Evolutionary conservation across 2,797 vertebrate species (phyloP).

Genomic region (Kryptopterus vitreolus): DNA sequence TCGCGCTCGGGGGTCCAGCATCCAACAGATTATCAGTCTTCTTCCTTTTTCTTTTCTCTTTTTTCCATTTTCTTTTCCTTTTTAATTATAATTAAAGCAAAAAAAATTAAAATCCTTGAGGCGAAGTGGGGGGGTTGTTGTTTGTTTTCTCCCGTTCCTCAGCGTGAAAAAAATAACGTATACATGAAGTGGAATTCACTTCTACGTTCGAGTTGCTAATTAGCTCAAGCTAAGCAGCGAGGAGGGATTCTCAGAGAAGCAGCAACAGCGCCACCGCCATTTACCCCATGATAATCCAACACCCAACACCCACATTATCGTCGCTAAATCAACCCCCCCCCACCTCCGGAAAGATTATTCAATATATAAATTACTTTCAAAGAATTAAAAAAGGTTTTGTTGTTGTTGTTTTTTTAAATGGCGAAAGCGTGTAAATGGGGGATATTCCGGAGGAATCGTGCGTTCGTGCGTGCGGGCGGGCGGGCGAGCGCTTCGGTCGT

Average conservation of each 20-base stretch:
- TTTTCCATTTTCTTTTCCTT: no score
- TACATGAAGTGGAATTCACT: background rate
- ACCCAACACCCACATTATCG: slow-evolving; percentile 83
- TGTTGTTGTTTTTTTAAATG: no score
- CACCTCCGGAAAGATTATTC: slow-evolving; percentile 61
- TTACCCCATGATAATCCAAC: slow-evolving; percentile 85
- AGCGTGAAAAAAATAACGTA: no score
- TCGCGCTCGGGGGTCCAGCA: slow-evolving; percentile 92
- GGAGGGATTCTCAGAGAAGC: slow-evolving; percentile 76
- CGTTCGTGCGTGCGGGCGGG: background rate
- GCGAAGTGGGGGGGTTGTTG: no score
- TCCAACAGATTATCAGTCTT: slow-evolving; percentile 98
- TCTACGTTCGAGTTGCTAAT: slow-evolving; percentile 61
- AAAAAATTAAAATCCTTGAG: background rate
- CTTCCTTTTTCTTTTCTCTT: no score
- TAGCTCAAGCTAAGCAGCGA: slow-evolving; percentile 65
- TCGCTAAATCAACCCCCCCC: slow-evolving; percentile 71
- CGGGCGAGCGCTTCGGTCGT: background rate
- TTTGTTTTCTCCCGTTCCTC: no score
- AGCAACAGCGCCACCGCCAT: slow-evolving; percentile 90
- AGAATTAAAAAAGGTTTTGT: no score
- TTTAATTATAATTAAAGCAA: slow-evolving; percentile 49
- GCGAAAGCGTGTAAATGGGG: no score
- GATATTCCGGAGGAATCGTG: background rate
- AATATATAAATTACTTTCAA: slow-evolving; percentile 37